phyloP scores from a whole-genome alignment of 2,113 vertebrate species.

The Bambusicola thoracicus region DNA sequence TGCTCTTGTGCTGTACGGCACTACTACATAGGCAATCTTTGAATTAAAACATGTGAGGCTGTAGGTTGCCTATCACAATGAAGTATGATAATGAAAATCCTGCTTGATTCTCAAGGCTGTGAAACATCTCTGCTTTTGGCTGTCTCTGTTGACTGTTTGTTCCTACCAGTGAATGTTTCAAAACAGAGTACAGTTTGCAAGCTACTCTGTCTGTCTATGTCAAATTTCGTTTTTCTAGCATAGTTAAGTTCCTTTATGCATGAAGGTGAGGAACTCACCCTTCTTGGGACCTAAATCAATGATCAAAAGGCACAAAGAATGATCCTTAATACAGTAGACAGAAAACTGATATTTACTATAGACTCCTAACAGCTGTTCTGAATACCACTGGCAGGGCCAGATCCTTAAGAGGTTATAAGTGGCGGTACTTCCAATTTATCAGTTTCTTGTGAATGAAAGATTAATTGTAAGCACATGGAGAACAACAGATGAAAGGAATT shows the following conservation, averaged over 20 bases:
- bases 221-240: conserved; percentile 12
- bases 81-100: conserved; percentile 7
- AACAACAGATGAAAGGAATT: conserved; percentile 12
- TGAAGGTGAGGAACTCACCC: neutral
- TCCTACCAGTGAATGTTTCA: neutral
- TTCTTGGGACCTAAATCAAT: neutral
- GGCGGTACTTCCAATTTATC: conserved; percentile 16
- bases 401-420: neutral
- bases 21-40: neutral
- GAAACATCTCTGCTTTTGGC: neutral
- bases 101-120: neutral
- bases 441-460: conserved; percentile 43
- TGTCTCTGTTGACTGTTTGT: neutral
- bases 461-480: conserved; percentile 16
- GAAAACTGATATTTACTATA: neutral
- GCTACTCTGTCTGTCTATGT: neutral
- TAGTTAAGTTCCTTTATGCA: neutral
- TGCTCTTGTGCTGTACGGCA: neutral
- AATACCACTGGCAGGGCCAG: neutral
- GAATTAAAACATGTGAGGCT: neutral
- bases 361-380: conserved; percentile 4
- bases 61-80: neutral
- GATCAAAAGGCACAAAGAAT: neutral
- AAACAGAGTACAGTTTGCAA: neutral
- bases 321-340: neutral